phyloP scores from a whole-genome alignment of 2,113 vertebrate genomes.

The Syngnathoides biaculeatus region DNA sequence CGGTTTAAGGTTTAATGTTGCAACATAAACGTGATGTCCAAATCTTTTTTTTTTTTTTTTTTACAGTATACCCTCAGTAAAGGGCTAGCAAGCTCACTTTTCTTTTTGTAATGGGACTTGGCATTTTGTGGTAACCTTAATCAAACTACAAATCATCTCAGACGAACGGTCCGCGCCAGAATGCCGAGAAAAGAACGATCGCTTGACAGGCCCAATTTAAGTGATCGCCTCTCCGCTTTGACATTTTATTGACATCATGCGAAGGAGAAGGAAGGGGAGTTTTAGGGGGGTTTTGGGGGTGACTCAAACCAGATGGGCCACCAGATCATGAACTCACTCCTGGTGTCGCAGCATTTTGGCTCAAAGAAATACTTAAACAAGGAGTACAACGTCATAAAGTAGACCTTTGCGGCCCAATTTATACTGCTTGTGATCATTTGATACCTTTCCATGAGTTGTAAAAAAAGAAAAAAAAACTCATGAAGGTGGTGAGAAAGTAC shows the following conservation, averaged over 20 bases:
- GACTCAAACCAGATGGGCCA: slow-evolving; percentile 72
- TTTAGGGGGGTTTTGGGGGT: slow-evolving; percentile 28
- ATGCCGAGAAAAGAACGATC: slow-evolving; percentile 53
- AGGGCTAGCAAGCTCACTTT: slow-evolving; percentile 32
- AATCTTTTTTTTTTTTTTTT: slow-evolving; percentile 21
- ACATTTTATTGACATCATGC: slow-evolving; percentile 75
- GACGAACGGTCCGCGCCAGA: slow-evolving; percentile 48
- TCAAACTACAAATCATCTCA: slow-evolving; percentile 66
- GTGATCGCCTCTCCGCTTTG: slow-evolving; percentile 65
- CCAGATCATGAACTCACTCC: slow-evolving; percentile 58
- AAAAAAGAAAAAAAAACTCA: too few relatives aligned
- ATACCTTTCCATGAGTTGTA: slow-evolving; percentile 34
- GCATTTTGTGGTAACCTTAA: slow-evolving; percentile 61
- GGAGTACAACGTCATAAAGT: slow-evolving; percentile 45
- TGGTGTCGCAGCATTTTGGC: slow-evolving; percentile 32
- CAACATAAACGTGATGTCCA: slow-evolving; percentile 36
- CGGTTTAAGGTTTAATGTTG: slow-evolving; percentile 36
- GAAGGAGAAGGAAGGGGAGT: slow-evolving; percentile 23
- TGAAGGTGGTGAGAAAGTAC: slow-evolving; percentile 15
- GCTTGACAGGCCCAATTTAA: slow-evolving; percentile 67
- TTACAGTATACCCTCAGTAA: slow-evolving; percentile 13
- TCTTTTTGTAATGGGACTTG: slow-evolving; percentile 57
- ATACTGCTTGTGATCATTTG: slow-evolving; percentile 34
- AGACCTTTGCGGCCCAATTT: slow-evolving; percentile 31
- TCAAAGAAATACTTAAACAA: slow-evolving; percentile 38